Evolutionary conservation across 2,888 invertebrate species (phyloP).

Genomic region (Microctonus hyperodae): DNA sequence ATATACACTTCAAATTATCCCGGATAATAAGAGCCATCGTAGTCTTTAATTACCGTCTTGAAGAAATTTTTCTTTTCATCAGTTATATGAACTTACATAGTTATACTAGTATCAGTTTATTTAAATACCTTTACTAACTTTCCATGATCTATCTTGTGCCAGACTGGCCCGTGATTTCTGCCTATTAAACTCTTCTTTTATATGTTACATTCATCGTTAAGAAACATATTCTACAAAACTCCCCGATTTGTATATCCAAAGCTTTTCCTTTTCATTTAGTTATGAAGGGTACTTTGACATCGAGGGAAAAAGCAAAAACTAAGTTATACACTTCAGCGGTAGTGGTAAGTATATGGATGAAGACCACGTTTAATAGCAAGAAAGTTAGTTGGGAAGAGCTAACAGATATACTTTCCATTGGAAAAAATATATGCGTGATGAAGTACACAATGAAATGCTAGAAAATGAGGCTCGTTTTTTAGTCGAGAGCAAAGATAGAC

Average conservation of each 20-base stretch:
- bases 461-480: conserved; percentile 18
- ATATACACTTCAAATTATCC: background rate
- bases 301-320: background rate
- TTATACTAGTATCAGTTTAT: background rate
- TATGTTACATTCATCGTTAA: background rate
- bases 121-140: no score
- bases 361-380: background rate
- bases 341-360: background rate
- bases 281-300: background rate
- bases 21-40: background rate
- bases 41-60: background rate
- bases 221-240: background rate
- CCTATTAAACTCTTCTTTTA: background rate
- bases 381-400: conserved; percentile 23
- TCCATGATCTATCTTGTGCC: background rate
- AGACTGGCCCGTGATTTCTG: background rate
- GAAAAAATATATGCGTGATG: conserved; percentile 8
- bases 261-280: conserved; percentile 10
- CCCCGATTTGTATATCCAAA: background rate
- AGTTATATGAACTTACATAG: background rate
- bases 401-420: conserved; percentile 8
- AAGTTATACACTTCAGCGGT: background rate
- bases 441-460: conserved; percentile 5
- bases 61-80: background rate
- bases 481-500: conserved; percentile 20